Base-by-base conservation (phyloP, 2,888 invertebrate species). In the Odontomyia ornata region DNA sequence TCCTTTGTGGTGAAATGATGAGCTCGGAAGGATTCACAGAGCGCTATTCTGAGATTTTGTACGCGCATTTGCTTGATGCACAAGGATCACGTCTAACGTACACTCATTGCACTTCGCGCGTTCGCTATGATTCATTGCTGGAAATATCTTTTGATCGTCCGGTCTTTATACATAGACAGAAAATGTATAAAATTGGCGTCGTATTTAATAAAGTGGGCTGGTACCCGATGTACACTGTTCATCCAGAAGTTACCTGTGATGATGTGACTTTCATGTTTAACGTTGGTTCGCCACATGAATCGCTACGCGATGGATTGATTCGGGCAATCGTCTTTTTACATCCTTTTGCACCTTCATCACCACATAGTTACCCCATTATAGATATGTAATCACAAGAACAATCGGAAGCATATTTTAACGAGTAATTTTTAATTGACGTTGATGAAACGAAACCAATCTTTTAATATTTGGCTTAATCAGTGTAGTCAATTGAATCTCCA, bases 101-200 rank as follows among this genome's bases (percentile, higher is more conserved):
- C 86, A 94, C 93, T 0, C 94, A 95, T 86, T 94, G 93, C 83
- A 93, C 94, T 71, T 92, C 91, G 80, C 90, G 93, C 80, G 94
- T 93, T 79, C 89, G 90, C n/a, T 92, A 91, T 85, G 89, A 91
- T 23, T 91, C 92, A 28, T 88, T 93, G 81, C 89, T 94, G 76
- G 94, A 95, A 86, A 93, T 95, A 81, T 91, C 91, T 80, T 95
- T 95, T 86, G 93, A 95, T 87, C 87, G 93, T 7, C 93, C 94
- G 7, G 91, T 94, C 77, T 93, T 92, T 81, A 93, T 95, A 81
- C 92, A 93, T 84, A 89, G 86, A 11, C 83, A 83, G 80, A 85
- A 93, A 91, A 89, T 92, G 76, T 95, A 95, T 86, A 92, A 93
- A 85, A 92, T 95, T 81, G 94, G 93, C 71, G 93, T 95, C 28